These are phyloP conservation scores for Desmophyllum pertusum DNA, from an alignment of 92 coral and sea anemone genomes.

Conservation along the genomic window DNA sequence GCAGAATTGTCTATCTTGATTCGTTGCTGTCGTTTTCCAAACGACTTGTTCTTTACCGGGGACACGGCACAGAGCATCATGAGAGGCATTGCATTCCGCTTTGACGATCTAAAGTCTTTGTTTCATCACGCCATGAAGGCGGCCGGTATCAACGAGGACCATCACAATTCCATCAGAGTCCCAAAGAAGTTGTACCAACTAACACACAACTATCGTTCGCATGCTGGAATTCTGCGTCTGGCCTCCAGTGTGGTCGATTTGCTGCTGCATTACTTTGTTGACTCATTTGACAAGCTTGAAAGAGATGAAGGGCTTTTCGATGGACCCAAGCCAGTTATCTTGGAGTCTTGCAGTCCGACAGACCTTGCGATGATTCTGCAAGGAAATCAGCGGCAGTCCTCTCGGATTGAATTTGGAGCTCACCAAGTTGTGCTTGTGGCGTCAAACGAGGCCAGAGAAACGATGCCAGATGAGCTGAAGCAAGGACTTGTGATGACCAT, in stretches of 20 bases:
- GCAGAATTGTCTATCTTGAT: slow-evolving; percentile 90
- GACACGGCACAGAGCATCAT: slow-evolving; percentile 99
- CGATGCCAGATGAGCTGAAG: slow-evolving; percentile 88
- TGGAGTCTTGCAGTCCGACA: slow-evolving; percentile 89
- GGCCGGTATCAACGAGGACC: background rate
- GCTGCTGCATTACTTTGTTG: slow-evolving; percentile 79
- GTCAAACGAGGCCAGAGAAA: slow-evolving; percentile 83
- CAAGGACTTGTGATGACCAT: slow-evolving; percentile 89
- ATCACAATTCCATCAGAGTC: slow-evolving; percentile 35
- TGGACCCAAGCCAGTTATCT: slow-evolving; percentile 92
- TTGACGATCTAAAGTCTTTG: slow-evolving; percentile 89
- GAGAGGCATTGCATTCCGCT: slow-evolving; percentile 97
- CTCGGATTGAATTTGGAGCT: slow-evolving; percentile 96
- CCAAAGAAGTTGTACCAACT: slow-evolving; percentile 88
- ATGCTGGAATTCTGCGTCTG: slow-evolving; percentile 87
- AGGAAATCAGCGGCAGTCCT: slow-evolving; percentile 83
- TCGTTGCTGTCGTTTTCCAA: slow-evolving; percentile 89
- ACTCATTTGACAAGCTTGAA: slow-evolving; percentile 86
- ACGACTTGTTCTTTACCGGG: slow-evolving; percentile 94
- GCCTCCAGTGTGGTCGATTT: slow-evolving; percentile 89
- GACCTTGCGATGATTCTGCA: slow-evolving; percentile 94
- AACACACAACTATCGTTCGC: slow-evolving; percentile 96
- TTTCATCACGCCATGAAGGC: slow-evolving; percentile 69
- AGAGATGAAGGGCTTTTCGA: slow-evolving; percentile 86
- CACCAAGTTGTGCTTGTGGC: slow-evolving; percentile 93